Evolutionary conservation across 2,888 invertebrate species (phyloP), one percentile per base, ranked within the genome.

Genomic region (Caenorhabditis becei): DNA sequence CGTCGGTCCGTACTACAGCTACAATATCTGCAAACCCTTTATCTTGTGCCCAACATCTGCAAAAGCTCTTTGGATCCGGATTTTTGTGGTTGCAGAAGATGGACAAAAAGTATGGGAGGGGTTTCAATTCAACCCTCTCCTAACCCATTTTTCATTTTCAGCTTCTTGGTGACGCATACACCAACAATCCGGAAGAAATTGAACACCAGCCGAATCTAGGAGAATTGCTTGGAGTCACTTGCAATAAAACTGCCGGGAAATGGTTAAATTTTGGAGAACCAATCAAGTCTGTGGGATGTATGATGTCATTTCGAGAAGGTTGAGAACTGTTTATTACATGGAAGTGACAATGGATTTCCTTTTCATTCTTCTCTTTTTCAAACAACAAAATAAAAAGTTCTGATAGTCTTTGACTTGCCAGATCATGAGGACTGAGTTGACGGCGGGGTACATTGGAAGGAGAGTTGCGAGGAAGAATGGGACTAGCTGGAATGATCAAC

Each of bases 341-440:
- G 59, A 59, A 2, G 59, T 41, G 16, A 59, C 59, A 23, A 59
- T 41, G 1, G 59, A 59, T 11, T 59, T 59, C 4, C 59, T 41
- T 37, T 41, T 32, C 16, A 32, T 62, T n/a, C 53, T 35, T 18
- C 61, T 44, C 18, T 32, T 54, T 4, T 54, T 23, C 1, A 44
- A 10, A n/a, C 61, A 54, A 8, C 32, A 71, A 3, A 62, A 56
- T 10, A 72, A n/a, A 24, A 23, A 56, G 20, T 56, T 58, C 5
- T 63, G 72, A 58, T 63, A 72, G 32, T 72, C 72, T 16, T 49
- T 72, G 37, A 72, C 58, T 37, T 72, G 72, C 56, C 63, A 72
- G 18, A 72, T 56, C 7, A 72, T 63, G 2, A 72, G 24, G 14
- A 63, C 8, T 16, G 72, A 14, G 20, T 72, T 72, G 14, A 72